These are phyloP conservation scores for Tenthredo amoena DNA, from an alignment of 2,888 invertebrate genomes.

Conservation along the genomic window DNA sequence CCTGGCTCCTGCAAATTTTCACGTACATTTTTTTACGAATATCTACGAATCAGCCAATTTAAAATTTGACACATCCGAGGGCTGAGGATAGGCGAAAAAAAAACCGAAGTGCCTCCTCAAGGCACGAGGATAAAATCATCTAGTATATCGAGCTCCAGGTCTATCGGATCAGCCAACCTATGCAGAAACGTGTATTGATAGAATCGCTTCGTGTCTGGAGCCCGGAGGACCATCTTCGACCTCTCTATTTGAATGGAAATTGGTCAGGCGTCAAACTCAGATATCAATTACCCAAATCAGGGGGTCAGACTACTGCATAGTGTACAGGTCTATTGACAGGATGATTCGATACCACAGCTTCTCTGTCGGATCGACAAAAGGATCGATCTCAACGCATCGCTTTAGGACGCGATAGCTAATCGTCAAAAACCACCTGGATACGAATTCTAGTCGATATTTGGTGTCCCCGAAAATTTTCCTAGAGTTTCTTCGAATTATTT, in stretches of 20 bases:
- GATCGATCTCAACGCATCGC: background rate
- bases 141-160: background rate
- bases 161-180: background rate
- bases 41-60: background rate
- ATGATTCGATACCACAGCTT: background rate
- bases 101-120: background rate
- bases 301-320: background rate
- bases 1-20: background rate
- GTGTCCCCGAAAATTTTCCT: background rate
- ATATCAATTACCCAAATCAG: background rate
- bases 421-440: background rate
- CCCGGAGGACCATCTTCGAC: conserved; percentile 7
- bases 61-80: background rate
- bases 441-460: background rate
- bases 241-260: conserved; percentile 17
- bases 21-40: background rate
- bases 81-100: background rate
- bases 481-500: background rate
- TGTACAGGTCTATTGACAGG: background rate
- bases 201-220: conserved; percentile 1
- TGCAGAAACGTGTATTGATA: background rate
- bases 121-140: background rate
- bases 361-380: background rate
- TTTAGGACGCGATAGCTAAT: background rate
- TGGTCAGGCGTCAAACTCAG: conserved; percentile 11